A percentile compares a stretch with the other conserved stretches of the same genome.
Evolutionary conservation across 2,797 vertebrate genomes (phyloP).

Genomic region (Poecilia picta): DNA sequence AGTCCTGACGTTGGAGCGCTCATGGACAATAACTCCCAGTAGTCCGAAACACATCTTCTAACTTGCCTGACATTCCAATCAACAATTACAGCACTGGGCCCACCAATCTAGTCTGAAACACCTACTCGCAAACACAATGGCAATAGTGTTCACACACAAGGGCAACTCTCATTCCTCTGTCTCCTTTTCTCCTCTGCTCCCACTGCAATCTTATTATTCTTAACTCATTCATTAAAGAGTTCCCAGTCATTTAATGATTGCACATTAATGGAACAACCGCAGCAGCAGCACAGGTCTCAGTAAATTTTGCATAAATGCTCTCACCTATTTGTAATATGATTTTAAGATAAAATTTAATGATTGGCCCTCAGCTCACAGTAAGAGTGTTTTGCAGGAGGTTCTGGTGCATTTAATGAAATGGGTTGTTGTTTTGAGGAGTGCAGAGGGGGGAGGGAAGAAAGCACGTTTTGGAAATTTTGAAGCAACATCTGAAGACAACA

Average conservation of each 20-base stretch:
- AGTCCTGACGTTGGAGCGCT: constrained; percentile 59
- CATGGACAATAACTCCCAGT: constrained; percentile 80
- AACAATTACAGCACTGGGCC: constrained; percentile 80
- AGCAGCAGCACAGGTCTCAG: constrained; percentile 44
- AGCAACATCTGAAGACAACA: neutral
- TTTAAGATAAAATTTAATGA: constrained; percentile 14
- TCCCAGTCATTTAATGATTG: constrained; percentile 66
- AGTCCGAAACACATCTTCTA: constrained; percentile 72
- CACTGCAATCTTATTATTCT: constrained; percentile 79
- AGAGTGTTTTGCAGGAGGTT: neutral
- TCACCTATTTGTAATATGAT: constrained; percentile 15
- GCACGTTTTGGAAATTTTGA: neutral
- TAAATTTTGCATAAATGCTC: constrained; percentile 15
- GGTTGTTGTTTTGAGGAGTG: too few species aligned
- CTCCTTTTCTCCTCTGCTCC: constrained; percentile 58
- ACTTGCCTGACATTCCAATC: constrained; percentile 80
- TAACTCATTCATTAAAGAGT: constrained; percentile 78
- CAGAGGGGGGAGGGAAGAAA: neutral
- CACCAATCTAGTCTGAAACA: constrained; percentile 81
- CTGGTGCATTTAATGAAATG: neutral
- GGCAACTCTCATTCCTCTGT: constrained; percentile 68
- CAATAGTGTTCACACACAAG: constrained; percentile 79
- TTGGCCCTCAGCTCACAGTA: neutral
- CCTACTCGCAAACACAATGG: constrained; percentile 80
- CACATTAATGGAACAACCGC: constrained; percentile 65